phyloP scores from a whole-genome alignment of 2,797 vertebrate genomes.

The Sebastolobus alascanus region DNA sequence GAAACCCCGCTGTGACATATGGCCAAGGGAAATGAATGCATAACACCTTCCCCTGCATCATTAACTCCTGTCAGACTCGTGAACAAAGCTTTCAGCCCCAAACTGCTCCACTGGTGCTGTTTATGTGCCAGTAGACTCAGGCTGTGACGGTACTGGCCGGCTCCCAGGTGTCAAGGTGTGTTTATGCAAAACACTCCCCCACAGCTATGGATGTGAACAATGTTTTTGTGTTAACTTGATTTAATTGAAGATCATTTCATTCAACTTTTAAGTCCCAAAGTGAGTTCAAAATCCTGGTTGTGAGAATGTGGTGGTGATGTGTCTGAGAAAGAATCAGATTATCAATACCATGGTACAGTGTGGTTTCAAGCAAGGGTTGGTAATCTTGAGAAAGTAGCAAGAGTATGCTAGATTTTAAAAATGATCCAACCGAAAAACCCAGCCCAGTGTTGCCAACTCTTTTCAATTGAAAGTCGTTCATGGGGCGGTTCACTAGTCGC shows the following conservation, averaged over 20 bases:
- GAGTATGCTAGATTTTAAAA: too few species aligned
- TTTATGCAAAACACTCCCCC: neutral
- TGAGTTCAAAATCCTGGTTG: neutral
- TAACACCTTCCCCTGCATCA: constrained; percentile 19
- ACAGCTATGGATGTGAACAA: neutral
- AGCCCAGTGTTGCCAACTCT: too few species aligned
- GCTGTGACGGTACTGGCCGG: neutral
- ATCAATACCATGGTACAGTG: neutral
- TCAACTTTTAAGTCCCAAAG: neutral
- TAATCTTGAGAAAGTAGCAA: too few species aligned
- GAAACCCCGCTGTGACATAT: neutral
- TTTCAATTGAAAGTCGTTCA: too few species aligned
- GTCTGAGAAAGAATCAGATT: neutral
- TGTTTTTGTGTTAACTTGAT: neutral
- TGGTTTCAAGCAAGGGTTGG: too few species aligned
- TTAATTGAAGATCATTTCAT: neutral
- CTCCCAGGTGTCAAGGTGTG: constrained; percentile 7
- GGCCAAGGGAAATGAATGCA: constrained; percentile 23
- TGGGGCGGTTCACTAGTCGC: too few species aligned
- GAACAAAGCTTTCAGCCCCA: constrained; percentile 19
- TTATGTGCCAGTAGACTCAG: neutral
- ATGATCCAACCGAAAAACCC: too few species aligned
- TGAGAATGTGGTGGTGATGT: neutral
- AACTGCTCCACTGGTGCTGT: constrained; percentile 7
- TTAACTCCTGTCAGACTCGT: constrained; percentile 24